Base-by-base conservation (phyloP, 1,140 invertebrate genomes). In the Zaprionus gabonicus region DNA sequence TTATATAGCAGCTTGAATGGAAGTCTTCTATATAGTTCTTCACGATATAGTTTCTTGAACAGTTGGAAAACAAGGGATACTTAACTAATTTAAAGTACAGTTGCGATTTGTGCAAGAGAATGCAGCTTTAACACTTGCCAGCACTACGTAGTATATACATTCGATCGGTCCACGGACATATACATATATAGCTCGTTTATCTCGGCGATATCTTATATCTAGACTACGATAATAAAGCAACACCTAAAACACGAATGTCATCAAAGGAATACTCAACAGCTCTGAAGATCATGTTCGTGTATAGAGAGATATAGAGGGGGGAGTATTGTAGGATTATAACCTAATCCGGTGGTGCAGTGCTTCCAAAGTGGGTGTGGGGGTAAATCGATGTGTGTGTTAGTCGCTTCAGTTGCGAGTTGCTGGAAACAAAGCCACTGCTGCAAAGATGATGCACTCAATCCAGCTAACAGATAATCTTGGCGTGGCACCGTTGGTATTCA, bases 151-250 rank as follows among this genome's bases (percentile, higher is more conserved):
- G 41, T 59, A 73, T 63, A 75, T 65, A 77, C 27, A 77, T 67
- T 31, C 49, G 25, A 56, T 44, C 31, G n/a, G 56, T 71, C 36
- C 71, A 49, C 56, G 60, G 27, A 63, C 36, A 49, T 28, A 66
- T 7, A 55, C 56, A 59, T 56, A 60, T 66, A 28, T 62, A 28
- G 13, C 46, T 27, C 71, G 28, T 76, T 46, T 53, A 36, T 66
- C 13, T 44, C 6, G 17, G n/a, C 20, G 34, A 38, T 49, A 20
- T 41, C 49, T 67, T 73, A 68, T 6, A n/a, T 1, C 68, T 88
- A 81, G 62, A 71, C 49, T 90, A 87, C 56, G 69, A 66, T 88
- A 85, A 90, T 80, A 88, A 88, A 88, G 84, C 84, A 88, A 88
- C 78, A 88, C 62, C 85, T 88, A 85, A 75, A 67, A 80, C 10